phyloP scores from a whole-genome alignment of 1,140 invertebrate genomes.

The Drosophila bipectinata region DNA sequence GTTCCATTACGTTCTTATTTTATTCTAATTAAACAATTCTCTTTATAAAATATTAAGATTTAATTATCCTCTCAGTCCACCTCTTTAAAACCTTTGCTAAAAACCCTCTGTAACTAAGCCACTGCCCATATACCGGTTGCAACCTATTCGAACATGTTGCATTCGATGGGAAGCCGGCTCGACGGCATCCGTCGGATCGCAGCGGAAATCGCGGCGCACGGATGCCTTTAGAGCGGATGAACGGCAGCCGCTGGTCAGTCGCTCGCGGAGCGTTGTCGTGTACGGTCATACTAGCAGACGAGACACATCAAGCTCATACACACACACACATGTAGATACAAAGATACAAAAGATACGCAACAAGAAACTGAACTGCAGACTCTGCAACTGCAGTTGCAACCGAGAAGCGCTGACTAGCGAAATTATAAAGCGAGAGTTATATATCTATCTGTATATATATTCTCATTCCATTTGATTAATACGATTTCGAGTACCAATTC shows the following conservation, averaged over 20 bases:
- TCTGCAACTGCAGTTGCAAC: neutral
- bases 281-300: slow-evolving; percentile 59
- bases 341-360: slow-evolving; percentile 2
- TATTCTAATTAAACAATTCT: too few species aligned
- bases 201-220: neutral
- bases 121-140: slow-evolving; percentile 23
- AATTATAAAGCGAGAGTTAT: neutral
- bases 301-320: slow-evolving; percentile 30
- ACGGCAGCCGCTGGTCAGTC: slow-evolving; percentile 49
- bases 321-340: slow-evolving; percentile 4
- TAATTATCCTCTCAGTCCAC: too few species aligned
- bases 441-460: neutral
- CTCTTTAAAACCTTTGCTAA: too few species aligned
- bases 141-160: slow-evolving; percentile 44
- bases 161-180: neutral
- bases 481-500: neutral
- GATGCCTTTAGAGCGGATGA: slow-evolving; percentile 4
- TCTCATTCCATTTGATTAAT: slow-evolving; percentile 1
- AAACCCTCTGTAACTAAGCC: slow-evolving; percentile 7
- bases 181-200: slow-evolving; percentile 2
- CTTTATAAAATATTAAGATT: too few species aligned
- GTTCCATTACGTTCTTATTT: too few species aligned
- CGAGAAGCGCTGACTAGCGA: slow-evolving; percentile 3
- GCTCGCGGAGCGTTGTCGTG: slow-evolving; percentile 78
- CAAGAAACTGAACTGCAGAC: neutral